A percentile compares a stretch with the other conserved stretches of the same genome.
phyloP scores from a whole-genome alignment of 2,113 vertebrate species.

The Heptranchias perlo region DNA sequence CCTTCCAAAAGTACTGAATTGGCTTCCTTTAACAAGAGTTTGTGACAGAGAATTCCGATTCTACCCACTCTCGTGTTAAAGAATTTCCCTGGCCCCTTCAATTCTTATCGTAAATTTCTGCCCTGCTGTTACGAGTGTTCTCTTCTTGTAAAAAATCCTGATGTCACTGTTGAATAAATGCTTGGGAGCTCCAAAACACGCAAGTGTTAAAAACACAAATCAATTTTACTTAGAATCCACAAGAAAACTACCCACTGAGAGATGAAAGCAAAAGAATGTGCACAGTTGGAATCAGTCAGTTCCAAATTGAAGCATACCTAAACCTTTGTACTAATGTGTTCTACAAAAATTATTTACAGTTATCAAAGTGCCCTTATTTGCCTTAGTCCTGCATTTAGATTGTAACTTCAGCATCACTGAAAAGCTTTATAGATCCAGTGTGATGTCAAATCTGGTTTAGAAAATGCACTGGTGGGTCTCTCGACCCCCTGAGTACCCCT shows the following conservation, averaged over 20 bases:
- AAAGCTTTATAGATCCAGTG: background rate
- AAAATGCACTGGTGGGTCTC: background rate
- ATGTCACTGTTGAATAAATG: background rate
- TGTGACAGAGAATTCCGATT: background rate
- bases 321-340: background rate
- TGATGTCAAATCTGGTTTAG: background rate
- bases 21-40: background rate
- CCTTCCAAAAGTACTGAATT: background rate
- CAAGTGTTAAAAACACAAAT: background rate
- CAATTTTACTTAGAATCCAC: background rate
- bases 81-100: background rate
- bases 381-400: background rate
- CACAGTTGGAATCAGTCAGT: background rate
- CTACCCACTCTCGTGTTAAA: background rate
- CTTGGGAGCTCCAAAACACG: background rate
- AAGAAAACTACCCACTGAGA: background rate
- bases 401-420: background rate
- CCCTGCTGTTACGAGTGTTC: background rate
- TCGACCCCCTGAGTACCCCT: background rate
- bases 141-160: background rate
- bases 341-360: background rate
- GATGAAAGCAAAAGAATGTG: background rate
- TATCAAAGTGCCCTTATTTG: background rate
- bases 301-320: background rate
- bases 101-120: background rate